Conservation (phyloP, 2,113 vertebrate species). For the Onychorhynchus coronatus region DNA sequence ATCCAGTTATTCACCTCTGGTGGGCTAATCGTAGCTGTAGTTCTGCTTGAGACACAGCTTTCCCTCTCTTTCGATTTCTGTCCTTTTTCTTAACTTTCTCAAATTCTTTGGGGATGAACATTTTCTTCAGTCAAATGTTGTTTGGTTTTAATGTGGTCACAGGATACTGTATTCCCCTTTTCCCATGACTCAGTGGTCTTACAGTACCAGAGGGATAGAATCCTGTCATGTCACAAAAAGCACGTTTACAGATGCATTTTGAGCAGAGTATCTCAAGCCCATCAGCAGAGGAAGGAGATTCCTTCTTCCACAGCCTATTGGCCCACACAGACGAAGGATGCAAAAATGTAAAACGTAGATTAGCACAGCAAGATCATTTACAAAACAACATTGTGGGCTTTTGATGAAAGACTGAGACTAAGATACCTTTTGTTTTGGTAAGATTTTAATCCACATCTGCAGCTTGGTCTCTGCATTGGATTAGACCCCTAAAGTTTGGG, state of each 20-base stretch:
- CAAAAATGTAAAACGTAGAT: not conserved
- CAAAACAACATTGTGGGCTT: not conserved
- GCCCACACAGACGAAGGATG: not conserved
- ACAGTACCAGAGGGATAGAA: not conserved
- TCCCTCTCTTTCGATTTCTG: not conserved
- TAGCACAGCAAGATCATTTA: not conserved
- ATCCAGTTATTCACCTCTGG: not conserved
- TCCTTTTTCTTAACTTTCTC: not conserved
- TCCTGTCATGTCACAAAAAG: not conserved
- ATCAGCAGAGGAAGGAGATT: not conserved
- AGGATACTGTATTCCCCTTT: not conserved
- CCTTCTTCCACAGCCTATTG: not conserved
- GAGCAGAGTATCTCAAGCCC: not conserved
- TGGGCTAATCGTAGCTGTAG: not conserved
- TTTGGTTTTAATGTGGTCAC: not conserved
- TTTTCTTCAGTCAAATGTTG: not conserved
- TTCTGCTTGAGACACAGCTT: not conserved
- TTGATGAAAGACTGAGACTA: not conserved
- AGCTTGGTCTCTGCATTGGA: not conserved
- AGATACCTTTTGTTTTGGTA: not conserved
- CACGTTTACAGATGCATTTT: not conserved
- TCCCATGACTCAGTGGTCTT: not conserved
- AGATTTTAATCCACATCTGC: not conserved
- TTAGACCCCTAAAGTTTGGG: not conserved
- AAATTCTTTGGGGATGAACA: not conserved